Evolutionary conservation across 2,888 invertebrate species (phyloP).

Genomic region (Chymomyza amoena): DNA sequence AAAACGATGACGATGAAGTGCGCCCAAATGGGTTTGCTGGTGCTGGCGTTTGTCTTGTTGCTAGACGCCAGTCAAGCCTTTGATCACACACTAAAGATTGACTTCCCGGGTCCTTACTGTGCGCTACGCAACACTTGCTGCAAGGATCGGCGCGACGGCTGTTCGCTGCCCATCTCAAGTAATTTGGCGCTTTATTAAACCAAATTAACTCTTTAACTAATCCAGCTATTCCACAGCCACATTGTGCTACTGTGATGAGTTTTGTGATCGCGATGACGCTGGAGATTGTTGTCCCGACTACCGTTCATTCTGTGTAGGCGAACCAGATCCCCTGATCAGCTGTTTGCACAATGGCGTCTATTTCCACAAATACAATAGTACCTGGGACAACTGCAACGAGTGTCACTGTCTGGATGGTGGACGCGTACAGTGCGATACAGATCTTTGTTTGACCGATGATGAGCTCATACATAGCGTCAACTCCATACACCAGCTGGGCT

Average conservation of each 20-base stretch:
- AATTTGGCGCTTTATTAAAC: constrained; percentile 35
- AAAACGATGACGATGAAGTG: constrained; percentile 41
- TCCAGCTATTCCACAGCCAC: constrained; percentile 81
- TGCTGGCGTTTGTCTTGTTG: constrained; percentile 31
- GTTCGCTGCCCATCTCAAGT: constrained; percentile 89
- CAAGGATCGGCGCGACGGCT: constrained; percentile 86
- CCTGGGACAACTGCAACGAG: constrained; percentile 85
- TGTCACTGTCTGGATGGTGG: constrained; percentile 82
- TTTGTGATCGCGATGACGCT: constrained; percentile 86
- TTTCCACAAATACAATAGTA: constrained; percentile 80
- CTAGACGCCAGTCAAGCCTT: constrained; percentile 52
- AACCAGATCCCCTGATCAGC: constrained; percentile 60
- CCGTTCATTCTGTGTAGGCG: constrained; percentile 84
- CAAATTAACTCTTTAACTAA: background rate
- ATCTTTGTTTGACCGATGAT: constrained; percentile 87
- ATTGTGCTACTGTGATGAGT: constrained; percentile 95
- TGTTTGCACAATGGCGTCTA: constrained; percentile 81
- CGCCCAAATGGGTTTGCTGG: constrained; percentile 32
- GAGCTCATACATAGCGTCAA: constrained; percentile 86
- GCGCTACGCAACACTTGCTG: constrained; percentile 82
- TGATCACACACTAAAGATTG: constrained; percentile 70
- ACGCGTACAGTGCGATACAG: constrained; percentile 82
- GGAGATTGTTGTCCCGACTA: constrained; percentile 97
- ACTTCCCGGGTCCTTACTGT: constrained; percentile 78
- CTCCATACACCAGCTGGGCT: constrained; percentile 81